A percentile compares a stretch with the other conserved stretches of the same genome.
Evolutionary conservation across 2,888 invertebrate genomes (phyloP).

Genomic region (Mythimna impura): DNA sequence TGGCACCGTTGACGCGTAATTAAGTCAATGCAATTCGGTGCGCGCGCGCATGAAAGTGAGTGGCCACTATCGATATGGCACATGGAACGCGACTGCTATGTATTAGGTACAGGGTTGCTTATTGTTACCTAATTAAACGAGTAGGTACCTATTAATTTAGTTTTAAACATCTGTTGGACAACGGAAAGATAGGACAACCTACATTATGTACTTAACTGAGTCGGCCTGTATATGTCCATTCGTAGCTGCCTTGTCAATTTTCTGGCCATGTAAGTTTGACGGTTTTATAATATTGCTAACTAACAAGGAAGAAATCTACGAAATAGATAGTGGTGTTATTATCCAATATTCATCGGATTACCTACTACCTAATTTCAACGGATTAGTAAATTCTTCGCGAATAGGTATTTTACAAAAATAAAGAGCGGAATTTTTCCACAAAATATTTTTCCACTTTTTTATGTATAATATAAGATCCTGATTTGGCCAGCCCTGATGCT

Average conservation of each 20-base stretch:
- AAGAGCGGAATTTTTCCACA: not conserved
- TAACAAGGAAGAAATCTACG: not conserved
- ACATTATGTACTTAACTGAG: not conserved
- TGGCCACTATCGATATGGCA: constrained; percentile 83
- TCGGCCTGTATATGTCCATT: not conserved
- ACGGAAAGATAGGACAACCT: not conserved
- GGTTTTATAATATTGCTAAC: not conserved
- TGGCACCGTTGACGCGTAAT: constrained; percentile 71
- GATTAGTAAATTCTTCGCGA: not conserved
- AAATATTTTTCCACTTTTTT: not conserved
- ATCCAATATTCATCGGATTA: not conserved
- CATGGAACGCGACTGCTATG: constrained; percentile 74
- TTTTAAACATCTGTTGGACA: no score
- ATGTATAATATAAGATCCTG: not conserved
- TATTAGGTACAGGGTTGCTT: constrained; percentile 65
- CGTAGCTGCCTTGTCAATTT: not conserved
- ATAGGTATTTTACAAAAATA: not conserved
- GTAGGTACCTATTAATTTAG: not conserved
- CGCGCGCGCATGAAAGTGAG: constrained; percentile 84
- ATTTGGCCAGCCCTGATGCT: constrained; percentile 39
- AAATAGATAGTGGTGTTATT: not conserved
- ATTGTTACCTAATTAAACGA: not conserved
- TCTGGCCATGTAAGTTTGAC: not conserved
- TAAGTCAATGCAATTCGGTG: constrained; percentile 80
- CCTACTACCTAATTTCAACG: not conserved